A percentile compares a stretch with the other conserved stretches of the same genome.
Evolutionary conservation across 2,113 vertebrate genomes (phyloP).

Genomic region (Anseranas semipalmata): DNA sequence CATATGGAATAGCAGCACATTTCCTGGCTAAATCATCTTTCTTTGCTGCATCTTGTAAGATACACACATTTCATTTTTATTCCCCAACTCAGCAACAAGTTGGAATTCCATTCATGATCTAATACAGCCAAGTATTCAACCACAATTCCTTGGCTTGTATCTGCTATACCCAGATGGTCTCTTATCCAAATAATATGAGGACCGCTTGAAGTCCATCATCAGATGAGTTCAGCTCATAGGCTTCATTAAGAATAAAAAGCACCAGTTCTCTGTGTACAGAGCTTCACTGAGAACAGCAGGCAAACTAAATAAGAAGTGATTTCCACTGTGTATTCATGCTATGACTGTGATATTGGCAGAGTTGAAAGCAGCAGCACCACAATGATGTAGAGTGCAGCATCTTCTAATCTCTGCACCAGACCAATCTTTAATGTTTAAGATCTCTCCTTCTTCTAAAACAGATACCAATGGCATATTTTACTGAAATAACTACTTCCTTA

Average conservation of each 20-base stretch:
- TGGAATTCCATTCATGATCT: not conserved
- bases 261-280: not conserved
- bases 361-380: not conserved
- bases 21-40: not conserved
- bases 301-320: not conserved
- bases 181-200: not conserved
- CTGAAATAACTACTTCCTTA: not conserved
- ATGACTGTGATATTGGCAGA: not conserved
- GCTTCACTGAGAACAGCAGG: not conserved
- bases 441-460: not conserved
- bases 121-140: not conserved
- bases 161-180: not conserved
- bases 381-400: not conserved
- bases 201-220: not conserved
- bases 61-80: not conserved
- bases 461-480: not conserved
- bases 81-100: not conserved
- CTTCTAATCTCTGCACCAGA: not conserved
- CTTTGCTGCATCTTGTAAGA: not conserved
- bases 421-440: not conserved
- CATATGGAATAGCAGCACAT: not conserved
- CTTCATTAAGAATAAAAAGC: not conserved
- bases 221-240: not conserved
- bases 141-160: not conserved
- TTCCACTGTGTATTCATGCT: not conserved